These are phyloP conservation scores for Drosophila neotestacea DNA, from an alignment of 2,888 invertebrate species.

Conservation along the genomic window DNA sequence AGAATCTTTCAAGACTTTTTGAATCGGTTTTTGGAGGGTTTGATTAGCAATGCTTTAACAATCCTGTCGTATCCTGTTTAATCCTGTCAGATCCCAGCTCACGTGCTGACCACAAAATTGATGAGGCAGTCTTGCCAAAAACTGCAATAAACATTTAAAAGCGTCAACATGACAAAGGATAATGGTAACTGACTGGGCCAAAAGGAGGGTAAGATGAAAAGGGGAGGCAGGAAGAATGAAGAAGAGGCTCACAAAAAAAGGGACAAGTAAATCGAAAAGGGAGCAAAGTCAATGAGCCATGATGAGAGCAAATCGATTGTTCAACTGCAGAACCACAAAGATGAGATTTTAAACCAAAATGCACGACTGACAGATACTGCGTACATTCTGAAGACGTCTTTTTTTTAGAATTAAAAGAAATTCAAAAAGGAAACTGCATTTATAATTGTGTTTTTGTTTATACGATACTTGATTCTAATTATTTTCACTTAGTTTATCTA, in stretches of 20 bases:
- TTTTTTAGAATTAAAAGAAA: too few species aligned
- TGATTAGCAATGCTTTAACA: conserved; percentile 3
- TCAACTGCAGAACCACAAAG: conserved; percentile 61
- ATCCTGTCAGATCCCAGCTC: conserved; percentile 26
- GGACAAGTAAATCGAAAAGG: conserved; percentile 26
- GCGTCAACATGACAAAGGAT: conserved; percentile 66
- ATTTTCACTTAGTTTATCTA: too few species aligned
- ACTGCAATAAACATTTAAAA: conserved; percentile 68
- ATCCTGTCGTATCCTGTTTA: background rate
- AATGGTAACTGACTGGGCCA: conserved; percentile 26
- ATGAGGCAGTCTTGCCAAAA: conserved; percentile 51
- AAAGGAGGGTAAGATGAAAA: background rate
- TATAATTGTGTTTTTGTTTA: too few species aligned
- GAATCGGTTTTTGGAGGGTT: too few species aligned
- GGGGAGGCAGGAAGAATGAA: background rate
- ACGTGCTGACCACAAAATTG: conserved; percentile 69
- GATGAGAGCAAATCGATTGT: conserved; percentile 73
- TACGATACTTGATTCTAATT: too few species aligned
- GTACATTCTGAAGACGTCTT: background rate
- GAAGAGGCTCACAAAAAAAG: conserved; percentile 3
- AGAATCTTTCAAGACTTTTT: too few species aligned
- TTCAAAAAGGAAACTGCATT: too few species aligned
- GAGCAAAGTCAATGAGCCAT: conserved; percentile 73
- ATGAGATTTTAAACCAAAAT: background rate
- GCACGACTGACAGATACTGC: conserved; percentile 28